Evolutionary conservation across 1,140 invertebrate species (phyloP), one percentile per base, ranked within the genome.

Genomic region (Dinoponera quadriceps): DNA sequence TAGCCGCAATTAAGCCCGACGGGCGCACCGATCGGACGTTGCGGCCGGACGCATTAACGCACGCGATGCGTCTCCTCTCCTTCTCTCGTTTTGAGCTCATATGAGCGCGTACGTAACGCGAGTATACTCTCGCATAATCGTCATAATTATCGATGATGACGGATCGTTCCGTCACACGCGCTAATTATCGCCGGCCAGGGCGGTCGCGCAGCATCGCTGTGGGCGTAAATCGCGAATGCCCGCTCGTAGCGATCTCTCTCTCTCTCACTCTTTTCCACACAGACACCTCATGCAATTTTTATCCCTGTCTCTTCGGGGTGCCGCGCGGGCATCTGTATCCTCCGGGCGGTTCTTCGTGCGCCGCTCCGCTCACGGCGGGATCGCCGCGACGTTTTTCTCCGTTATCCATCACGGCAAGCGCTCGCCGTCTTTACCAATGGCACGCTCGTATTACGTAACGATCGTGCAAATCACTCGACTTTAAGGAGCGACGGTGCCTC

Each of bases 141-240:
- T 92, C 89, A 92, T 91, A 92, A 92, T 91, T 91, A 91, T 91
- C 91, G 87, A 83, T 88, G 86, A 92, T 91, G 91, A 92, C 87
- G 88, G 89, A 91, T 91, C 88, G 91, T 85, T 82, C 81, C 85
- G 91, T 90, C 89, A 88, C 88, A 75, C 66, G 87, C 78, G 85
- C 89, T 91, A 91, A 92, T 91, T 92, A 92, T 89, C 88, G 82
- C 80, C 85, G 27, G 87, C 44, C 71, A 71, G 66, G 72, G 75
- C 59, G 86, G 63, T 71, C 68, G 68, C 22, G 51, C 44, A 63
- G 49, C 25, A 38, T 69, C 29, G 75, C 83, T 73, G 86, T 88
- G 60, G 83, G 86, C 86, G 86, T 88, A 85, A 88, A 88, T 88
- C 78, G 82, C 27, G 72, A 33, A 33, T 33, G 2, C 38, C 9